Percentiles rank a stretch among this genome's conserved stretches.
Evolutionary conservation across 2,113 vertebrate genomes (phyloP).

Genomic region (Chrysemys picta): DNA sequence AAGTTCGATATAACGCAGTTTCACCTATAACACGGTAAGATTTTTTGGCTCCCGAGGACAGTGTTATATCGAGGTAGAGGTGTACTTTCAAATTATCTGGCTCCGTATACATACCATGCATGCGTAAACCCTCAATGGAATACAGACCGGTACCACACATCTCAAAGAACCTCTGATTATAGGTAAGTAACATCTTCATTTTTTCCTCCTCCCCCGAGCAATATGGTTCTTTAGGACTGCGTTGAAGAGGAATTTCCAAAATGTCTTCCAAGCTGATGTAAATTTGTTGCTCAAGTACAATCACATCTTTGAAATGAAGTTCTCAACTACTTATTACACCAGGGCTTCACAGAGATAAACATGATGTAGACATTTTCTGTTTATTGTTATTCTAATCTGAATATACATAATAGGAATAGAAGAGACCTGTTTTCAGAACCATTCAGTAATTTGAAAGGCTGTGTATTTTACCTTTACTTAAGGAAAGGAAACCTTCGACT

Average conservation of each 20-base stretch:
- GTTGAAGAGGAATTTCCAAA: neutral
- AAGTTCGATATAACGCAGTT: too few relatives aligned
- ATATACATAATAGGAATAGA: neutral
- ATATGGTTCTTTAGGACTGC: neutral
- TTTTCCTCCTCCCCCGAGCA: neutral
- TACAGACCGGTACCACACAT: neutral
- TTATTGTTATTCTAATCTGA: conserved; percentile 12
- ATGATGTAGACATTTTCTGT: neutral
- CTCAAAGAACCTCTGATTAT: neutral
- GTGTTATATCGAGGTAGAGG: too few relatives aligned
- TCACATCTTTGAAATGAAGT: neutral
- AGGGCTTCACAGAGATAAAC: conserved; percentile 6
- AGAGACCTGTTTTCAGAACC: conserved; percentile 36
- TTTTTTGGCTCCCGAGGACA: too few relatives aligned
- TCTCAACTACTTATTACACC: neutral
- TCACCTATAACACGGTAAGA: too few relatives aligned
- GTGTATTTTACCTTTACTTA: neutral
- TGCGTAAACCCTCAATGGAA: neutral
- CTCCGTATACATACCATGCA: neutral
- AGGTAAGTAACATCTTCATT: neutral
- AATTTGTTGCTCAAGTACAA: accelerated
- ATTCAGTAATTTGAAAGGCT: conserved; percentile 22
- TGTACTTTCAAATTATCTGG: neutral
- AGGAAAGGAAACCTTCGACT: neutral
- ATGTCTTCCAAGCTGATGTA: neutral